Evolutionary conservation across 2,888 invertebrate genomes (phyloP).

Genomic region (Apodemia hepburni): DNA sequence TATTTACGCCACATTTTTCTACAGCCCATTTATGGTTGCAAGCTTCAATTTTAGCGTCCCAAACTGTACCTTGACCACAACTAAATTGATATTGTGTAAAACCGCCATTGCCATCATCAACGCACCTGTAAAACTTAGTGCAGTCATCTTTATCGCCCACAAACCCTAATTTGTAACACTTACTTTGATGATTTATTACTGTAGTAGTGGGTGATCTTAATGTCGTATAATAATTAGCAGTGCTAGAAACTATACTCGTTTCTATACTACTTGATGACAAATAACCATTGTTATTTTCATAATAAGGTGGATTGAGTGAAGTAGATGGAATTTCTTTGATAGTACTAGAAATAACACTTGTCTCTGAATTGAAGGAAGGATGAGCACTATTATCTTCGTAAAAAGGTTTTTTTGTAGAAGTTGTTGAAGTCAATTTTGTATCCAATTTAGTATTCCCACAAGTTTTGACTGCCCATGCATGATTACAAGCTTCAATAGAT

Average conservation of each 20-base stretch:
- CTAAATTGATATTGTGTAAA: constrained; percentile 81
- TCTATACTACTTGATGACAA: constrained; percentile 24
- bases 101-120: constrained; percentile 76
- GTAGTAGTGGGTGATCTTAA: constrained; percentile 23
- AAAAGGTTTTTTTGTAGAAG: constrained; percentile 4
- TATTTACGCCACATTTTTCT: constrained; percentile 29
- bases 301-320: constrained; percentile 18
- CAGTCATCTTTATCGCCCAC: constrained; percentile 35
- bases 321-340: constrained; percentile 17
- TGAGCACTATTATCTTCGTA: neutral
- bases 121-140: constrained; percentile 38
- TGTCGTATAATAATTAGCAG: constrained; percentile 6
- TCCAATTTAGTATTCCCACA: constrained; percentile 25
- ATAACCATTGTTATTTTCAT: constrained; percentile 29
- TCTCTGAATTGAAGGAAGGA: neutral
- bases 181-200: constrained; percentile 27
- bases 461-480: constrained; percentile 67
- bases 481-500: constrained; percentile 77
- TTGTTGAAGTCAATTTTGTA: constrained; percentile 22
- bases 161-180: constrained; percentile 32
- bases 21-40: constrained; percentile 78
- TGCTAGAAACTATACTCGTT: neutral
- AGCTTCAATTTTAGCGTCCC: constrained; percentile 77
- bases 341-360: neutral
- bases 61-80: constrained; percentile 84